Conservation (phyloP, 2,888 invertebrate genomes). For the Danaus chrysippus region DNA sequence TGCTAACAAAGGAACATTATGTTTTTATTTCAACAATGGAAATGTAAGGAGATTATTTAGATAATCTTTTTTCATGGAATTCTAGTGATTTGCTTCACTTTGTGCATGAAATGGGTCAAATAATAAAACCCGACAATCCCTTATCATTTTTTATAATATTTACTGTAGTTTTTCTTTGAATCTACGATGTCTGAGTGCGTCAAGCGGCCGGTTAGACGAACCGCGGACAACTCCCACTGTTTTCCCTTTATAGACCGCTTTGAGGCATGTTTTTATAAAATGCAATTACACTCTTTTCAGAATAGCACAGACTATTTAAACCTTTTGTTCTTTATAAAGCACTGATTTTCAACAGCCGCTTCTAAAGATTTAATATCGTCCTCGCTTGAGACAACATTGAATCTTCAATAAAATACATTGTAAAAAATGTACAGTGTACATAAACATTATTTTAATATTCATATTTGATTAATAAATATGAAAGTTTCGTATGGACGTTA, state of each 20-base stretch:
- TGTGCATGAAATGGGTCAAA: constrained; percentile 13
- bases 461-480: no score
- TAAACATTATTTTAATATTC: no score
- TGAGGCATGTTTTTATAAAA: constrained; percentile 44
- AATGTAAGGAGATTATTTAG: constrained; percentile 3
- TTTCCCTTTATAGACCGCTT: constrained; percentile 36
- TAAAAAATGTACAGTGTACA: no score
- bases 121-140: constrained; percentile 28
- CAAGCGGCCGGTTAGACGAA: constrained; percentile 32
- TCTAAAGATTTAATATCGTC: not conserved
- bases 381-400: no score
- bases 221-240: constrained; percentile 32
- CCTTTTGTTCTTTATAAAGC: constrained; percentile 2
- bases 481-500: no score
- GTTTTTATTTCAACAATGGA: not conserved
- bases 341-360: constrained; percentile 4
- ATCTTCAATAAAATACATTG: no score
- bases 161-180: constrained; percentile 43
- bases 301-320: not conserved
- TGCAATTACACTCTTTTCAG: constrained; percentile 43
- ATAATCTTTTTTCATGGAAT: constrained; percentile 7
- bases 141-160: constrained; percentile 29
- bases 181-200: constrained; percentile 35
- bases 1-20: no score
- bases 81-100: constrained; percentile 9